Evolutionary conservation across 2,888 invertebrate genomes (phyloP), one percentile per base, ranked within the genome.

Genomic region (Hirudinaria manillensis): DNA sequence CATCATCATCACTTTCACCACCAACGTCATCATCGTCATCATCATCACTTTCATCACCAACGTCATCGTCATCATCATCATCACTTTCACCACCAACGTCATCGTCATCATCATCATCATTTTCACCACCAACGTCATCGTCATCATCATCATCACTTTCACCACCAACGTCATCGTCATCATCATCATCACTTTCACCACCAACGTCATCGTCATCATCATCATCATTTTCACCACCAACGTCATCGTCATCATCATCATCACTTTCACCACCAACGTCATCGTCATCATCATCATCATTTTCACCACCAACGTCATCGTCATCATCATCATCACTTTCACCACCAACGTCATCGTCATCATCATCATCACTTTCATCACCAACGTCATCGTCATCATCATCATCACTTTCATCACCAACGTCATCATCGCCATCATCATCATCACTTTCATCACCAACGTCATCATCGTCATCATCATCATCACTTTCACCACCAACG

Each of bases 121-220:
- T 38, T 34, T 38, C 70, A 36, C 36, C 45, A 4, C n/a, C 70
- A 34, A 7, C 70, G 36, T 70, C 70, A 70, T 70, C 70, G 36
- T 70, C 70, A 45, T 45, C 70, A 29, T 36, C 68, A 24, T 68
- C 68, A 21, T 29, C 32, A 13, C 21, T 16, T 2, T 68, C 68
- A 24, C 16, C 68, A 68, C 29, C 68, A 4, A 2, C 68, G 1
- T 68, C 68, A 4, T 24, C 68, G 1, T 68, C 68, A 68, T 68
- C 68, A 72, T 72, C 72, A 72, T 55, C 72, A 72, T 72, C 72
- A 72, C 55, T 55, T 55, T 72, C 72, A 72, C 55, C 55, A 72
- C 32, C 72, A 45, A 38, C 70, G 24, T 70, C 70, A 45, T 70
- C 70, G 24, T 61, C 68, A 24, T 32, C 68, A 29, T 68, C 2